Percentiles rank a stretch among this genome's conserved stretches.
Evolutionary conservation across 2,888 invertebrate genomes (phyloP).

Genomic region (Oeneis ivallda): DNA sequence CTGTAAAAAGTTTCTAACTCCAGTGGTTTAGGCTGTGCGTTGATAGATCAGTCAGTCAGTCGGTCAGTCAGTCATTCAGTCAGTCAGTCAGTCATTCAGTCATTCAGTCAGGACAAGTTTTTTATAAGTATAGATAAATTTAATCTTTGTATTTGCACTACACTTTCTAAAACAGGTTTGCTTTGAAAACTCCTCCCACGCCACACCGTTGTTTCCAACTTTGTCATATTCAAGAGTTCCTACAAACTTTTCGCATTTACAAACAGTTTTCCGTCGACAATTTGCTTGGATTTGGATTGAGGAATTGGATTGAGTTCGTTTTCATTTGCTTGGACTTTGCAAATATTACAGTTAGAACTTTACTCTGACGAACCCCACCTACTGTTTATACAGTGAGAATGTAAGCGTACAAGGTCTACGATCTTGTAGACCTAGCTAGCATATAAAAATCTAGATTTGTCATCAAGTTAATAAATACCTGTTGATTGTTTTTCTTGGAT

Average conservation of each 20-base stretch:
- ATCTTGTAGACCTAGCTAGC: too few species aligned
- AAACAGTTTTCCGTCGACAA: slow-evolving; percentile 47
- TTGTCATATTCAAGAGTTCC: slow-evolving; percentile 52
- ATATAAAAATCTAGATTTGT: too few species aligned
- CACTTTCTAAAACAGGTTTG: slow-evolving; percentile 44
- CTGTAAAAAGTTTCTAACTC: too few species aligned
- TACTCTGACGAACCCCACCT: not conserved
- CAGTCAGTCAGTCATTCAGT: too few species aligned
- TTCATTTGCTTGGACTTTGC: slow-evolving; percentile 40
- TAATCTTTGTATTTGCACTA: slow-evolving; percentile 17
- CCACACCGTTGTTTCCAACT: slow-evolving; percentile 44
- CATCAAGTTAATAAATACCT: too few species aligned
- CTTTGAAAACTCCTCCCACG: slow-evolving; percentile 47
- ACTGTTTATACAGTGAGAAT: not conserved
- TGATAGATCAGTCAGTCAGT: too few species aligned
- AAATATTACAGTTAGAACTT: slow-evolving; percentile 38
- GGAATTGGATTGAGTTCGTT: too few species aligned
- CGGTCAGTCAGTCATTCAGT: too few species aligned
- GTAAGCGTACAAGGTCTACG: not conserved
- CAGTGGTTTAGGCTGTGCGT: too few species aligned
- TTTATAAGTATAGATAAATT: too few species aligned
- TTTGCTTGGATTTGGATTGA: slow-evolving; percentile 40
- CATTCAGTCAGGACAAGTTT: too few species aligned
- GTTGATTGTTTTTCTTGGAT: slow-evolving; percentile 3
- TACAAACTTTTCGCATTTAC: slow-evolving; percentile 50